phyloP scores from a whole-genome alignment of 1,140 invertebrate species.

The Tetraneura akinire region DNA sequence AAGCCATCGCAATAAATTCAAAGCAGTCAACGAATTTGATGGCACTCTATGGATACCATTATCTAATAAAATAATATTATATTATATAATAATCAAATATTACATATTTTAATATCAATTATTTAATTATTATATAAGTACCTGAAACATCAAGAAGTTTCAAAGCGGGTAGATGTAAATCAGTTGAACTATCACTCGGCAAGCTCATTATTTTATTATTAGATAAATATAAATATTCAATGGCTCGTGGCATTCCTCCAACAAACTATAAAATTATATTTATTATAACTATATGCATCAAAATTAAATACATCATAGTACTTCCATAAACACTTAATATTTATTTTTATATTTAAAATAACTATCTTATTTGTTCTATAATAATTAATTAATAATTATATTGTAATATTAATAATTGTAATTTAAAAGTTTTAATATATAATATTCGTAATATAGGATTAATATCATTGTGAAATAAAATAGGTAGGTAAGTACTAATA shows the following conservation, averaged over 20 bases:
- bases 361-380: no score
- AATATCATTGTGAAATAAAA: no score
- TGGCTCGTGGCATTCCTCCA: constrained; percentile 71
- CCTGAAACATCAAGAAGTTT: constrained; percentile 73
- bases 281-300: neutral
- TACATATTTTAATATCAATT: neutral
- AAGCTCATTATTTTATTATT: constrained; percentile 73
- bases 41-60: constrained; percentile 75
- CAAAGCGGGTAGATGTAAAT: constrained; percentile 70
- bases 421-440: no score
- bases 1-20: constrained; percentile 71
- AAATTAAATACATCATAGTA: neutral
- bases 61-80: constrained; percentile 55
- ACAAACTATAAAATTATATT: constrained; percentile 48
- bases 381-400: no score
- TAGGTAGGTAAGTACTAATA: neutral
- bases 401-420: no score
- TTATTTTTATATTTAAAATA: neutral
- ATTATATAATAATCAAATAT: no score
- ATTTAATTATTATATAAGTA: constrained; percentile 12
- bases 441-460: no score
- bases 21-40: constrained; percentile 67
- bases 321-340: neutral
- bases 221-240: constrained; percentile 76
- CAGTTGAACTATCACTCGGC: constrained; percentile 66